A percentile compares a stretch with the other conserved stretches of the same genome.
These are phyloP conservation scores for Phoxinus dragarum DNA, from an alignment of 2,797 vertebrate species.

Conservation along the genomic window DNA sequence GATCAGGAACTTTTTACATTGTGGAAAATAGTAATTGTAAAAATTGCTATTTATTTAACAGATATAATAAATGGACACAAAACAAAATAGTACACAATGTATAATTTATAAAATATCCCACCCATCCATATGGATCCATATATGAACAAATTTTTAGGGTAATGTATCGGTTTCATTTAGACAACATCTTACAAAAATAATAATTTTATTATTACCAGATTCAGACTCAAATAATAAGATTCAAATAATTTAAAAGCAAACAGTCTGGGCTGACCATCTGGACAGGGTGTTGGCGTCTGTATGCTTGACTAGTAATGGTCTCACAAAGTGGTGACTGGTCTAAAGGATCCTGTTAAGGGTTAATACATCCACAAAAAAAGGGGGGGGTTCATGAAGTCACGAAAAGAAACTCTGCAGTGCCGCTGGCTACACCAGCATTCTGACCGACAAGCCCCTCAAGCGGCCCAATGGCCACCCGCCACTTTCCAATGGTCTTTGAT, in stretches of 20 bases:
- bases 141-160: neutral
- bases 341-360: constrained; percentile 35
- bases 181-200: constrained; percentile 31
- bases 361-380: constrained; percentile 31
- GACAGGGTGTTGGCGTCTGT: constrained; percentile 4
- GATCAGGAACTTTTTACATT: neutral
- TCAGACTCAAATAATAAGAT: constrained; percentile 10
- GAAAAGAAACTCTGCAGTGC: constrained; percentile 25
- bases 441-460: constrained; percentile 16
- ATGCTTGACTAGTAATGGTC: constrained; percentile 22
- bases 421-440: constrained; percentile 41
- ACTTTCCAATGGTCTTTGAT: constrained; percentile 54
- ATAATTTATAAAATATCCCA: neutral
- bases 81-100: neutral
- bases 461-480: constrained; percentile 20
- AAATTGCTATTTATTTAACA: neutral
- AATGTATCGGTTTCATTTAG: neutral
- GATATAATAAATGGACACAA: neutral
- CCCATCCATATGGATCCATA: neutral
- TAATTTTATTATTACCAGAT: neutral
- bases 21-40: neutral
- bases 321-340: constrained; percentile 17
- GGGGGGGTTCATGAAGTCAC: constrained; percentile 9
- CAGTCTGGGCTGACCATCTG: constrained; percentile 21
- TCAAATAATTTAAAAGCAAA: constrained; percentile 2